phyloP scores from a whole-genome alignment of 2,113 vertebrate species.

The Montifringilla adamsi region DNA sequence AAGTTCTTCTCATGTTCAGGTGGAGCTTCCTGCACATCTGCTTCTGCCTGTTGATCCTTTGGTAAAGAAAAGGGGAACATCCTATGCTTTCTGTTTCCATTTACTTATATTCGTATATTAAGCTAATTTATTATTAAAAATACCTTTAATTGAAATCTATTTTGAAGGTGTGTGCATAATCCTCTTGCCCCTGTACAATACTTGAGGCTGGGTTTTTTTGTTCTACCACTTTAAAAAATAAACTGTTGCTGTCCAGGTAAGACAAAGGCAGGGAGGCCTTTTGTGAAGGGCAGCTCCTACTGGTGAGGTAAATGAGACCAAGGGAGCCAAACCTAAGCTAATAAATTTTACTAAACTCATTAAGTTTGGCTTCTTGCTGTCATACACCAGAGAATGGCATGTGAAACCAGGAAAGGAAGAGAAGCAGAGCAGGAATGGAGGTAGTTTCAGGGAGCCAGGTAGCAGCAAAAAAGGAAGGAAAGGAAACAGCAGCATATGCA shows the following conservation, averaged over 20 bases:
- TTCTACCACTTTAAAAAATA: background rate
- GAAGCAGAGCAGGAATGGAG: background rate
- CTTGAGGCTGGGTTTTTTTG: background rate
- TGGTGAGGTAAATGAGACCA: background rate
- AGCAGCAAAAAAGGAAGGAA: background rate
- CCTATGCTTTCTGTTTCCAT: background rate
- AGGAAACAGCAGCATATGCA: background rate
- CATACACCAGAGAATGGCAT: background rate
- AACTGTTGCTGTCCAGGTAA: background rate
- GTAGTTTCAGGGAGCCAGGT: background rate
- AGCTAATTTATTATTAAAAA: background rate
- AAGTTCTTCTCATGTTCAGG: background rate
- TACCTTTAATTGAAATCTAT: background rate
- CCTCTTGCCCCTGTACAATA: background rate
- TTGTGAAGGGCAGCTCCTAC: background rate
- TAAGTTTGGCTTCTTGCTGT: background rate
- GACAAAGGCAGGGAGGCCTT: background rate
- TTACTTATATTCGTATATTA: background rate
- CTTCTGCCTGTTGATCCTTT: background rate
- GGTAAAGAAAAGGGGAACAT: background rate
- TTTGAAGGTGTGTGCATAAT: background rate
- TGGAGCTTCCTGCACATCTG: background rate
- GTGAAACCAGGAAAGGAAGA: background rate
- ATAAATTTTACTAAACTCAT: background rate
- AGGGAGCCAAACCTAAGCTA: background rate